These are phyloP conservation scores for Rynchops niger DNA, from an alignment of 2,113 vertebrate species.

Conservation along the genomic window DNA sequence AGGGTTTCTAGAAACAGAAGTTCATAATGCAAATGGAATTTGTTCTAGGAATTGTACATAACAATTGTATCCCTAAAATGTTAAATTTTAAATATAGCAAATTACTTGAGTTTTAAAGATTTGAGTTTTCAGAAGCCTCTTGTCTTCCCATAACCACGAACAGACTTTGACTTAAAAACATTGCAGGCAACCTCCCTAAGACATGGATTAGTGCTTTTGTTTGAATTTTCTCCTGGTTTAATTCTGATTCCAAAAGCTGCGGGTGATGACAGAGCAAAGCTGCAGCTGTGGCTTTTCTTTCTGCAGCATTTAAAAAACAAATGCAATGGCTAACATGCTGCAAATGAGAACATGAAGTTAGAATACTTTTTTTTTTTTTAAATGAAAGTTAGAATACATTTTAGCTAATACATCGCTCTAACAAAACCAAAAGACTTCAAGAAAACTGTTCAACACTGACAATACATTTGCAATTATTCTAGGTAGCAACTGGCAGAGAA, in stretches of 20 bases:
- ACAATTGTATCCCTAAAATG: background rate
- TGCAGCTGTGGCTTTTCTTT: slow-evolving; percentile 49
- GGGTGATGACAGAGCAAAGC: slow-evolving; percentile 35
- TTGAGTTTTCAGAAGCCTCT: background rate
- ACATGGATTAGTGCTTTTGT: slow-evolving; percentile 7
- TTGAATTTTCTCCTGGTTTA: slow-evolving; percentile 13
- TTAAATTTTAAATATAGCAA: background rate
- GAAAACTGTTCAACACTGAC: background rate
- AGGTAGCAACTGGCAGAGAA: background rate
- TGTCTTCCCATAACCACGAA: background rate
- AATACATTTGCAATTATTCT: background rate
- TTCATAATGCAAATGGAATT: background rate
- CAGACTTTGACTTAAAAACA: background rate
- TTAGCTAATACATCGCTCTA: background rate
- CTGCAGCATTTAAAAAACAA: slow-evolving; percentile 1
- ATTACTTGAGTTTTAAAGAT: background rate
- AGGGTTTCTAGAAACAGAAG: background rate
- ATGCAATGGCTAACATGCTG: background rate
- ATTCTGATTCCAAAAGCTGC: slow-evolving; percentile 7
- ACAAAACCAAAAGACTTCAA: background rate
- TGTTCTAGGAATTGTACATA: background rate
- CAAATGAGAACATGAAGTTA: background rate
- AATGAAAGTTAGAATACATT: background rate
- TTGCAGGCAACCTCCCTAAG: background rate
- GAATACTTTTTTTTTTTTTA: background rate